phyloP scores from a whole-genome alignment of 2,797 vertebrate species.

The Fratercula arctica region DNA sequence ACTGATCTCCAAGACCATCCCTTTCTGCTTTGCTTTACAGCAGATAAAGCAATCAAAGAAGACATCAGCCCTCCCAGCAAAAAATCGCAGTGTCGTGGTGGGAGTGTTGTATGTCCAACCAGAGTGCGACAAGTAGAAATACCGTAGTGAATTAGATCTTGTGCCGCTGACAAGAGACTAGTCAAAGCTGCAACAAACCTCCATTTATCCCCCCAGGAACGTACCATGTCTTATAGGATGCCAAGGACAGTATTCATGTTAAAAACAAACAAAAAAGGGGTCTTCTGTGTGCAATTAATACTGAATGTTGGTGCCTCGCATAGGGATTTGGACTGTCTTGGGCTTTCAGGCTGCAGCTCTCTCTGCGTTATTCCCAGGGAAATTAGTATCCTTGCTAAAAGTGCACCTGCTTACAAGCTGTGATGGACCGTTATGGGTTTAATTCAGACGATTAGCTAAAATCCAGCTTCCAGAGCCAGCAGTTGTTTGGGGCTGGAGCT shows the following conservation, averaged over 20 bases:
- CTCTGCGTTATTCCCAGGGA: neutral
- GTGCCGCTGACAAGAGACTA: constrained; percentile 37
- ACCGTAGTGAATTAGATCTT: constrained; percentile 31
- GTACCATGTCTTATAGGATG: neutral
- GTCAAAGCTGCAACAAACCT: constrained; percentile 56
- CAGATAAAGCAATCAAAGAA: neutral
- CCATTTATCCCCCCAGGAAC: constrained; percentile 30
- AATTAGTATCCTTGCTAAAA: neutral
- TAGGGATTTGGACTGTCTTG: neutral
- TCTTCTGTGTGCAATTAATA: constrained; percentile 37
- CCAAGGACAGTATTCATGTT: constrained; percentile 39
- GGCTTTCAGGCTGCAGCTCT: neutral
- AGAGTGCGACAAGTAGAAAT: neutral
- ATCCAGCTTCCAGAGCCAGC: neutral
- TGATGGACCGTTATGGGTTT: neutral
- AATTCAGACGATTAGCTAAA: neutral
- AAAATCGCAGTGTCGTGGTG: neutral
- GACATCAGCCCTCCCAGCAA: neutral
- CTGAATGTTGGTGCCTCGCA: neutral
- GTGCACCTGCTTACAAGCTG: neutral
- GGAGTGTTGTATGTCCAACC: neutral
- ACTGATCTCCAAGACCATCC: neutral
- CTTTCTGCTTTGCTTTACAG: neutral
- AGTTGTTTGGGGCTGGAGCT: neutral
- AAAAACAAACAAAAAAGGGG: constrained; percentile 34